Evolutionary conservation across 2,888 invertebrate species (phyloP), one percentile per base, ranked within the genome.

Genomic region (Cloeon dipterum): DNA sequence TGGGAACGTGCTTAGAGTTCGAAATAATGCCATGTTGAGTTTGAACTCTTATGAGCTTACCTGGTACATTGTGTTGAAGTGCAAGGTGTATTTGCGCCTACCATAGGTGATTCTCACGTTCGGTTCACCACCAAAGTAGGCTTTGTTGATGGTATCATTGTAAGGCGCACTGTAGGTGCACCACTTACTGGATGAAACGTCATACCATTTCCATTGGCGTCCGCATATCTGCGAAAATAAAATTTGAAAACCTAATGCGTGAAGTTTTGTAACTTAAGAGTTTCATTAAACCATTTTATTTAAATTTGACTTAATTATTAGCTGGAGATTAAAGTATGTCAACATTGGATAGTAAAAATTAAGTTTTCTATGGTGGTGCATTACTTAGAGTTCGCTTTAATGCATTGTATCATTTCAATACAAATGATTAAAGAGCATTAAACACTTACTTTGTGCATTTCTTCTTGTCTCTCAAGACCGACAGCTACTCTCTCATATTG

Each of bases 171-270:
- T 70, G 50, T 82, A 83, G 14, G 68, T 60, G 42, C 70, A 74
- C 83, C 83, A 85, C 49, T 74, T 72, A 3, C 78, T 78, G 10
- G 70, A 69, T n/a, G 72, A 68, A 35, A 79, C 65, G 53, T 85
- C 82, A 52, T 76, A 82, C 79, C 81, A 83, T 46, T 77, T 74
- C 83, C 83, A 83, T 29, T 29, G 29, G 14, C 29, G 29, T 14
- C n/a, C 7, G 13, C 52, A 49, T 16, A 29, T 29, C 29, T 29
- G 16, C 5, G 29, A n/a, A n/a, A 16, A 5, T 14, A 29, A 29
- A 8, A 23, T n/a, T 23, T 23, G n/a, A n/a, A n/a, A n/a, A n/a
- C n/a, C n/a, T n/a, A n/a, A n/a, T n/a, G n/a, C n/a, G n/a, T n/a
- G n/a, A n/a, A n/a, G n/a, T n/a, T n/a, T n/a, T n/a, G n/a, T n/a